Base-by-base conservation (phyloP, 2,113 vertebrate species). In the Oreocharis arfaki region DNA sequence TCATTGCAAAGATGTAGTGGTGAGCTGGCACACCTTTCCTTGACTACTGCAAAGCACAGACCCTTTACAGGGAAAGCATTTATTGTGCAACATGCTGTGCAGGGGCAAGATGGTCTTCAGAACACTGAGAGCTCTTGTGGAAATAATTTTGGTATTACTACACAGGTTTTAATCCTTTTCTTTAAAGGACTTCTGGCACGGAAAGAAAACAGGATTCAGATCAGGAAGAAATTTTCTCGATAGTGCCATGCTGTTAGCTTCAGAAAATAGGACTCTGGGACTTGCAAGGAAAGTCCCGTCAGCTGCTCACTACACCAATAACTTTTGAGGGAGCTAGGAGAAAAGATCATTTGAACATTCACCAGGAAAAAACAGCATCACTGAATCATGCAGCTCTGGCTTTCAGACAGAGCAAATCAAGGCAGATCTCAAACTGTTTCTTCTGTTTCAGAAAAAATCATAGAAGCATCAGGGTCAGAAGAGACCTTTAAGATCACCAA, bases 321-420 rank as follows among this genome's bases (percentile, higher is more conserved):
- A 47, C 4, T 61, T 80, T 55, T 61, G 57, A 77, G 32, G 7
- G 39, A 56, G 23, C 27, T 28, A 56, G 44, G 11, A 84, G 16
- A 63, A 92, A 81, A 59, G 20, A 46, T 53, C 5, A 59, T 67
- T 59, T 71, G 14, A 64, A 37, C 28, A 47, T 63, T 91, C 39
- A 77, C 33, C 24, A 63, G 35, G 32, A 87, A 30, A 35, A 24
- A 81, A 67, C 3, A 78, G 5, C 2, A 52, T 23, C 32, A 47
- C 22, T 47, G 52, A 67, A 81, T 70, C 23, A 52, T 35, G 7
- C 8, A 71, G 24, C 6, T 75, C 39, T 84, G 61, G 11, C 50
- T 89, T 93, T 79, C 6, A 55, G n/a, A 55, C 21, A 75, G 26
- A 75, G 13, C 4, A 82, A 95, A 76, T 85, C 28, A 79, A 87